Evolutionary conservation across 2,113 vertebrate genomes (phyloP), one percentile per base, ranked within the genome.

Genomic region (Cathartes aura): DNA sequence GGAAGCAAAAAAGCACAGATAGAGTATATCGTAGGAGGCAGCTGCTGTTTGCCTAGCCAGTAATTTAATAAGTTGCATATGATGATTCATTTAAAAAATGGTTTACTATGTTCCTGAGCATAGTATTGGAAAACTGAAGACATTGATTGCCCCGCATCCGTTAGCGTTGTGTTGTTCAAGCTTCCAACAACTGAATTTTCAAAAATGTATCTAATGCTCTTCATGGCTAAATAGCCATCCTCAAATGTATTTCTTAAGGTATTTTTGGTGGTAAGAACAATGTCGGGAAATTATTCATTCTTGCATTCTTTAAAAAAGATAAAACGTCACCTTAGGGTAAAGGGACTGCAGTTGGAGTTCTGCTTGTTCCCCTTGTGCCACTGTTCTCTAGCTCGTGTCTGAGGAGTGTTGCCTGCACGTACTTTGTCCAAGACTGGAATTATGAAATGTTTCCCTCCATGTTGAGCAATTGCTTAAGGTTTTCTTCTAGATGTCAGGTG

Each of bases 71-170:
- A 89, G 58, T 62, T 93, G 56, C 50, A 43, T 32, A 43, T 22
- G 70, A 56, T 72, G 84, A 94, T 53, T 89, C 17, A 82, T 38
- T 74, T 20, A 5, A 55, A 58, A 62, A 68, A n/a, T 24, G 52
- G 45, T 48, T 85, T 74, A 47, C 3, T 0, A 0, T 30, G 13
- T n/a, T 94, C 38, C 56, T 66, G 60, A 56, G 23, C 0, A 0
- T 9, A 15, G 21, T 19, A 42, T 11, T 38, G 48, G 82, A 38
- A 90, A 75, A 60, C 45, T 3, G 2, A 68, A 59, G 78, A 14
- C 9, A 4, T 26, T 30, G 67, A 27, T 36, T 2, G 2, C 21
- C 32, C 43, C 27, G 43, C 16, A 6, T 26, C 21, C 30, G 2
- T 7, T 22, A 34, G 17, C 4, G 45, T 23, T 52, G 22, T 32